Conservation (phyloP, 2,888 invertebrate species). For the Eupithecia inturbata region DNA sequence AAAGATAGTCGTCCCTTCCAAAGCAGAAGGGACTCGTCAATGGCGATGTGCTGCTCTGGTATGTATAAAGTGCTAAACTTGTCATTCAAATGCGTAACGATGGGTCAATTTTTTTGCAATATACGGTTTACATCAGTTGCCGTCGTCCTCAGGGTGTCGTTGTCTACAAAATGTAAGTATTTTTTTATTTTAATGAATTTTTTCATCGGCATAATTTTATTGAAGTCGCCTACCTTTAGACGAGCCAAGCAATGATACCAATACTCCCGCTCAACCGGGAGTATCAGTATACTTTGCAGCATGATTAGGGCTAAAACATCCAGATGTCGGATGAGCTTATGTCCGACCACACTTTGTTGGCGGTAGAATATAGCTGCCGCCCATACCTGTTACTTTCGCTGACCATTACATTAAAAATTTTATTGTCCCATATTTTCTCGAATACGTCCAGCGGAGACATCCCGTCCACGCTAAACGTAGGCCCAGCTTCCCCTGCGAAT, state of each 20-base stretch:
- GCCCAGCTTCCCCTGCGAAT: constrained; percentile 7
- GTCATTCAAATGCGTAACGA: too few relatives aligned
- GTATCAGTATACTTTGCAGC: constrained; percentile 12
- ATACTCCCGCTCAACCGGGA: constrained; percentile 15
- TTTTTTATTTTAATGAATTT: neutral
- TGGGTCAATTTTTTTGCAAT: neutral
- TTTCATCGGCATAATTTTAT: neutral
- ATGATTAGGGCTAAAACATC: constrained; percentile 5
- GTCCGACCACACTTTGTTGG: neutral
- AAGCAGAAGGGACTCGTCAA: too few relatives aligned
- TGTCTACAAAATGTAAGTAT: neutral
- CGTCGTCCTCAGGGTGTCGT: neutral
- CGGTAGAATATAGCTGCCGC: neutral
- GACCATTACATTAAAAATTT: neutral
- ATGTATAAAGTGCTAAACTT: too few relatives aligned
- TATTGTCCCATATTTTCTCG: neutral
- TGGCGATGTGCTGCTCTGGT: too few relatives aligned
- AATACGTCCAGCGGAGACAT: constrained; percentile 6
- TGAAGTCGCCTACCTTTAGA: neutral
- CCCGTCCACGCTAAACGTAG: constrained; percentile 7
- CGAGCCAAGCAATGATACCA: neutral
- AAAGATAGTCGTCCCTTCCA: too few relatives aligned
- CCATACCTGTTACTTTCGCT: neutral
- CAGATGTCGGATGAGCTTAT: neutral
- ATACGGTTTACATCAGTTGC: neutral